phyloP scores from a whole-genome alignment of 2,888 invertebrate species.

The Eupithecia inturbata region DNA sequence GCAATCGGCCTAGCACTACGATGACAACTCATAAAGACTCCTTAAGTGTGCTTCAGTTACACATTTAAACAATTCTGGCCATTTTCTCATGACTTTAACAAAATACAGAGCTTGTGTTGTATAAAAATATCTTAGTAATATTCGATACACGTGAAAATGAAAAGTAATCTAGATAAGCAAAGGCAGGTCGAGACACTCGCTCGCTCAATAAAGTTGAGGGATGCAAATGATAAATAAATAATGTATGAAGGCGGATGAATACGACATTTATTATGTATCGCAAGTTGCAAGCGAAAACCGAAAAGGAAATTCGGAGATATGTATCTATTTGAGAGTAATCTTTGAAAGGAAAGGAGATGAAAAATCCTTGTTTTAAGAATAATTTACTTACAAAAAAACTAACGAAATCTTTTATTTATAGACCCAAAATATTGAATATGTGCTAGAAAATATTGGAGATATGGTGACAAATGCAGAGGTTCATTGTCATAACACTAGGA shows the following conservation, averaged over 20 bases:
- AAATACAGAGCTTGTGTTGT: not conserved
- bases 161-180: not conserved
- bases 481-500: too few relatives aligned
- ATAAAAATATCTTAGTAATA: not conserved
- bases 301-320: slow-evolving; percentile 36
- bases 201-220: slow-evolving; percentile 18
- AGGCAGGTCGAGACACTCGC: not conserved
- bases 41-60: too few relatives aligned
- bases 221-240: slow-evolving; percentile 61
- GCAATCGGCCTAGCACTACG: too few relatives aligned
- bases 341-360: not conserved
- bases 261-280: slow-evolving; percentile 23
- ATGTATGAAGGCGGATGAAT: slow-evolving; percentile 24
- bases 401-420: too few relatives aligned
- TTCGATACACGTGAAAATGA: slow-evolving; percentile 13
- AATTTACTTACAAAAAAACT: too few relatives aligned
- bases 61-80: too few relatives aligned
- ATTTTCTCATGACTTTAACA: too few relatives aligned
- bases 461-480: too few relatives aligned
- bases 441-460: too few relatives aligned
- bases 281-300: slow-evolving; percentile 18
- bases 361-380: not conserved
- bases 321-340: not conserved
- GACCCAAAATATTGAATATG: too few relatives aligned
- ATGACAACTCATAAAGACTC: too few relatives aligned